These are phyloP conservation scores for Brienomyrus brachyistius DNA, from an alignment of 2,113 vertebrate species.

Conservation along the genomic window DNA sequence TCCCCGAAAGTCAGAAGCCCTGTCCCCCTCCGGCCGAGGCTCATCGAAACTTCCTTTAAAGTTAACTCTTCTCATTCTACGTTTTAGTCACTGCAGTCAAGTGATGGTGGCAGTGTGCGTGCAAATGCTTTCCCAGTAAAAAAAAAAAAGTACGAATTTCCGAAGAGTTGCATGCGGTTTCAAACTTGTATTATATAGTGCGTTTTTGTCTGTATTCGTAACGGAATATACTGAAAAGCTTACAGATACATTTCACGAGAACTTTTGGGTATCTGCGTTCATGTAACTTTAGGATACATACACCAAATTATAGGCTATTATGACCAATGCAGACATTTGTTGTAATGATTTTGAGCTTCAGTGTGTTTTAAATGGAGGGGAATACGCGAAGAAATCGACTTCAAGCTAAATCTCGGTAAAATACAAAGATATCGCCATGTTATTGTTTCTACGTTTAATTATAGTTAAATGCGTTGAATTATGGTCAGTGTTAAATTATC, in stretches of 20 bases:
- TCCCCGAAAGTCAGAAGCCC: not conserved
- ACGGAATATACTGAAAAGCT: not conserved
- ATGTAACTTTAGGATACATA: not conserved
- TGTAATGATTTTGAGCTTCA: not conserved
- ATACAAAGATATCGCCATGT: too few species aligned
- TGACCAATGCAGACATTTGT: not conserved
- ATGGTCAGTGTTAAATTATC: too few species aligned
- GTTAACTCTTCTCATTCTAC: slow-evolving; percentile 34
- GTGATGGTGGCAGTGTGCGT: not conserved
- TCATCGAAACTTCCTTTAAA: slow-evolving; percentile 28
- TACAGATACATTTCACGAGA: not conserved
- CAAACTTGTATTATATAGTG: not conserved
- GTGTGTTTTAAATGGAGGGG: not conserved
- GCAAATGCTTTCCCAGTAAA: not conserved
- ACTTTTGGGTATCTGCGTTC: not conserved
- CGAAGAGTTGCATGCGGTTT: not conserved
- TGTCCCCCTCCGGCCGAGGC: slow-evolving; percentile 5
- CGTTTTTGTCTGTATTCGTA: not conserved
- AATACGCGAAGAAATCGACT: not conserved
- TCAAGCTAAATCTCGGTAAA: not conserved
- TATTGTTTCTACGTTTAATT: too few species aligned
- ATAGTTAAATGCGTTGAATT: too few species aligned
- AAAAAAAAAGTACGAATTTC: not conserved
- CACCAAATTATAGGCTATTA: not conserved
- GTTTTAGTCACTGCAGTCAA: not conserved